These are phyloP conservation scores for Cryptotis parvus DNA, from an alignment of 2,113 vertebrate genomes.

Conservation along the genomic window DNA sequence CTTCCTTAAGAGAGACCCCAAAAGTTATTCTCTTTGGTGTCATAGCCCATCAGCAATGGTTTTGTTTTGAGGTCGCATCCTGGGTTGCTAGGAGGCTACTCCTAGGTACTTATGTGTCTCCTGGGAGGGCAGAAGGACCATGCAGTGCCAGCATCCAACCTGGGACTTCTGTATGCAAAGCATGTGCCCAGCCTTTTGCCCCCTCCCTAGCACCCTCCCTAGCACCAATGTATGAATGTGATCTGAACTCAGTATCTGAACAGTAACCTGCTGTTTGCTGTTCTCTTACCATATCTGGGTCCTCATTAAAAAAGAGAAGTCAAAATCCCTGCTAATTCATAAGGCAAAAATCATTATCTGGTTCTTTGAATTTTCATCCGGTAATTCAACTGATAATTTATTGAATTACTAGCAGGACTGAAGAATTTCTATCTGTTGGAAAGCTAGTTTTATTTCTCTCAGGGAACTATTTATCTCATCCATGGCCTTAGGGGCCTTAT, in stretches of 20 bases:
- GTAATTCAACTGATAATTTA: too few species aligned
- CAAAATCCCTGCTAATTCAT: conserved; percentile 42
- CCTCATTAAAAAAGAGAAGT: conserved; percentile 50
- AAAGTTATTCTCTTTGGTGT: background rate
- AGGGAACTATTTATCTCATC: background rate
- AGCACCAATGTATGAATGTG: background rate
- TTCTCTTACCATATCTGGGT: background rate
- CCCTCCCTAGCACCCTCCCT: background rate
- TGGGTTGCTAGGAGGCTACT: too few species aligned
- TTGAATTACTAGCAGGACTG: background rate
- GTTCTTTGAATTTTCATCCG: conserved; percentile 50
- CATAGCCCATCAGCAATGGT: background rate
- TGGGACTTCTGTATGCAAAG: too few species aligned
- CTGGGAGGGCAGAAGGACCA: too few species aligned
- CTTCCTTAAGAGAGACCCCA: conserved; percentile 12
- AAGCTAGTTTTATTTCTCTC: conserved; percentile 49
- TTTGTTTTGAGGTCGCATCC: too few species aligned
- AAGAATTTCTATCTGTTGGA: conserved; percentile 6
- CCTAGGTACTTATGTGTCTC: too few species aligned
- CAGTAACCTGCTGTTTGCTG: background rate
- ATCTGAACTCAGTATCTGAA: too few species aligned
- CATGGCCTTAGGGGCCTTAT: conserved; percentile 11
- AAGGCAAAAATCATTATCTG: background rate
- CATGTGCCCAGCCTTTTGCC: too few species aligned
- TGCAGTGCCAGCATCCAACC: too few species aligned